Base-by-base conservation (phyloP, 2,113 vertebrate genomes). In the Crotalus tigris region DNA sequence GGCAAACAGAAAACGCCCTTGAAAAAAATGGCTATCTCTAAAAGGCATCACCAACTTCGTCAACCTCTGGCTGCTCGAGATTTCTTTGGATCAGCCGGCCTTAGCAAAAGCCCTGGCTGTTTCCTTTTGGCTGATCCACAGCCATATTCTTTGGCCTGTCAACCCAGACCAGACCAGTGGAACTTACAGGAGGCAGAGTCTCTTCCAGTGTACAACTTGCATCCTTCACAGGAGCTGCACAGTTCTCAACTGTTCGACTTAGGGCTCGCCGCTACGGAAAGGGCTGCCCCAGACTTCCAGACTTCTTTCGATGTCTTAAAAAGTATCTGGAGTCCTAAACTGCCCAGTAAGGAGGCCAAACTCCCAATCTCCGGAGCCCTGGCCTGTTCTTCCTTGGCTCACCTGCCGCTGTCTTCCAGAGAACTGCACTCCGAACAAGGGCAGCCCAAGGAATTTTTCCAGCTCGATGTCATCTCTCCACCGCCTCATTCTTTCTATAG, bases 291-390 rank as follows among this genome's bases (percentile, higher is more conserved):
- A 1, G 94, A 89, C 9, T 54, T 26, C 33, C 96, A 95, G 90
- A 97, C 96, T n/a, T 94, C 96, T 11, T 97, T 96, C 90, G 97
- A 97, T 85, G 93, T 97, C 85, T 87, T 97, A 54, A 96, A 96
- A 94, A 96, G 96, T 90, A 97, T 97, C 91, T 97, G 97, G 96
- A 95, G 85, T 51, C 39, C 44, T 29, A 85, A 95, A 26, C 9
- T 24, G 1, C 9, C 59, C 29, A 86, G 23, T 2, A 57, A 33
- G 5, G 75, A 88, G n/a, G 29, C 58, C 44, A 91, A 24, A 19
- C 8, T 5, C 46, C 49, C 69, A 1, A 33, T 3, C 11, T 23
- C 89, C 21, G 54, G 33, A 51, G 23, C 46, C 24, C 9, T 69
- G 46, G 46, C 4, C 13, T 39, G 17, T 8, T 26, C 91, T 24